Evolutionary conservation across 2,797 vertebrate genomes (phyloP).

Genomic region (Chlorospingus flavigularis): DNA sequence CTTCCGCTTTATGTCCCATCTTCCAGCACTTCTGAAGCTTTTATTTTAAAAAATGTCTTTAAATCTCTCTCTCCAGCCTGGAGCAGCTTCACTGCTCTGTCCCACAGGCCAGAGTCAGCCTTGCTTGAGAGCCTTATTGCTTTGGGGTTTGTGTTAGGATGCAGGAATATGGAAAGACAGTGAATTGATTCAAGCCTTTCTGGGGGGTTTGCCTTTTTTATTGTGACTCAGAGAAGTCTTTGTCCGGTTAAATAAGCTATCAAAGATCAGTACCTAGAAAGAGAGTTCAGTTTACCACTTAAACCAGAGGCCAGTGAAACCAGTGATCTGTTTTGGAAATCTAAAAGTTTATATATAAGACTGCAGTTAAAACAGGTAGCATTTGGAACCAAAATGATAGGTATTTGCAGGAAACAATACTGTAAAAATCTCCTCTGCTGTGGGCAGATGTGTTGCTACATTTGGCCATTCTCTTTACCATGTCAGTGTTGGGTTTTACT

Average conservation of each 20-base stretch:
- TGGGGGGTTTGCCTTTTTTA: background rate
- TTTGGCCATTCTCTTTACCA: background rate
- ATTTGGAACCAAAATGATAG: background rate
- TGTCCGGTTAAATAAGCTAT: background rate
- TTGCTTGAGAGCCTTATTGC: background rate
- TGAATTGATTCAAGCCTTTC: background rate
- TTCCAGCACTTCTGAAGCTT: background rate
- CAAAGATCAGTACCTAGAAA: conserved; percentile 12
- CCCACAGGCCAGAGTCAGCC: background rate
- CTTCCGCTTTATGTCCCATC: background rate
- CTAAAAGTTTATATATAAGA: background rate
- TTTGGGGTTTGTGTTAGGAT: background rate
- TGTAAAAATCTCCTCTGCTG: background rate
- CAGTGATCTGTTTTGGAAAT: conserved; percentile 37
- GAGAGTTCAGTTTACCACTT: background rate
- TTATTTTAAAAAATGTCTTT: background rate
- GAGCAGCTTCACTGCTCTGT: background rate
- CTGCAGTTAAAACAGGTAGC: background rate
- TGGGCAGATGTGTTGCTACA: rapidly evolving
- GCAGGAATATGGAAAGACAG: background rate
- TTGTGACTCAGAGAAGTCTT: background rate
- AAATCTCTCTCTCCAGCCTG: background rate
- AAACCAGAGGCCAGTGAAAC: conserved; percentile 16
- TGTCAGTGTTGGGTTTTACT: background rate
- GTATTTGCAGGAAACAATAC: background rate